Evolutionary conservation across 1,140 invertebrate genomes (phyloP), one percentile per base, ranked within the genome.

Genomic region (Teleogryllus occipitalis): DNA sequence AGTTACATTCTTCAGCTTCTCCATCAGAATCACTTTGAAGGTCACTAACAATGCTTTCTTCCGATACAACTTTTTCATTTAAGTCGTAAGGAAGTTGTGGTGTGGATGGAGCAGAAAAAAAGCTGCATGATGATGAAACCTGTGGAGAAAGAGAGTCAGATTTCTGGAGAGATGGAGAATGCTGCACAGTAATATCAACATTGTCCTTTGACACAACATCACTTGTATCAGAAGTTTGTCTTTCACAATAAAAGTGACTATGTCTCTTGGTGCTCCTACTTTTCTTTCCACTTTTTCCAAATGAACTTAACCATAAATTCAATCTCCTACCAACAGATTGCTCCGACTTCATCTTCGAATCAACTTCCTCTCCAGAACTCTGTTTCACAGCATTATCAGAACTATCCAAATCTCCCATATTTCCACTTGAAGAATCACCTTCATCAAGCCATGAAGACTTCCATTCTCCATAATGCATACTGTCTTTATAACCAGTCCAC

Each of bases 391-490:
- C 82, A 21, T 47, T 80, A 81, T 84, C 83, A 14, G 83, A 83
- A 46, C 81, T 84, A 74, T 85, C 84, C 1, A 81, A 82, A 81
- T 85, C 84, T 10, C 81, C 84, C 15, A 83, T 75, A 47, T 78
- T 81, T 73, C 84, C 84, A 74, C 80, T 83, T 12, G 83, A 84
- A 22, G 83, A 73, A 27, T 84, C 84, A 8, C 81, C 84, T 79
- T 84, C 84, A 74, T 83, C 83, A n/a, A 81, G 74, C 82, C 82
- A 82, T 48, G 21, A 75, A 7, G 79, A 76, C 46, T 22, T 18
- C 47, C 39, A 46, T 80, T 78, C 72, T 1, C 22, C 47, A 27
- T 47, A 78, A 21, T 46, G 49, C 6, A 21, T 22, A 48, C 48
- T 74, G 49, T 80, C 80, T 72, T 78, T 78, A 7, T 18, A 74